Conservation (phyloP, 2,888 invertebrate genomes). For the Caenorhabditis sp. region DNA sequence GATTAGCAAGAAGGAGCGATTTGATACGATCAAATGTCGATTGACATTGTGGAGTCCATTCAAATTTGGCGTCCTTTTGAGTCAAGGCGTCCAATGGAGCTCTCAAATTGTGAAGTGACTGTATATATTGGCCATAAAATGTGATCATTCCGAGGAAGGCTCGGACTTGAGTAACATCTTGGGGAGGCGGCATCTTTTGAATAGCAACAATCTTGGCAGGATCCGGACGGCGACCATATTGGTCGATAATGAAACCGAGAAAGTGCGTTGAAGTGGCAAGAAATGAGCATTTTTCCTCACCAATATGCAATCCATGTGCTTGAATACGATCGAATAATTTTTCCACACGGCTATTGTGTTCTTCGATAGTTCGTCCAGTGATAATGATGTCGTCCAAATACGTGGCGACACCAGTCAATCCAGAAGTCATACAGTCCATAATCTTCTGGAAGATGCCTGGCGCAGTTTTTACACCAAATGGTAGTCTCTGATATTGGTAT, state of each 20-base stretch:
- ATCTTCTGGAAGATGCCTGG: slow-evolving; percentile 49
- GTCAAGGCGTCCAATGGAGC: slow-evolving; percentile 11
- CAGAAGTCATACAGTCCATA: slow-evolving; percentile 44
- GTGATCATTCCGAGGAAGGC: slow-evolving; percentile 29
- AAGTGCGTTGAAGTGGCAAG: slow-evolving; percentile 15
- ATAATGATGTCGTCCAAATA: slow-evolving; percentile 55
- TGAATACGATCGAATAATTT: slow-evolving; percentile 29
- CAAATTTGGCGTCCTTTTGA: slow-evolving; percentile 15
- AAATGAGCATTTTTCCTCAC: slow-evolving; percentile 25
- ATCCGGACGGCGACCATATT: slow-evolving; percentile 18
- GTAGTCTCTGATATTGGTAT: slow-evolving; percentile 45
- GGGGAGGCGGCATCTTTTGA: slow-evolving; percentile 19
- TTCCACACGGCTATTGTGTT: slow-evolving; percentile 29
- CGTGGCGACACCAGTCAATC: slow-evolving; percentile 24
- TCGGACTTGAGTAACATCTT: slow-evolving; percentile 11
- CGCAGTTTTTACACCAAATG: slow-evolving; percentile 54
- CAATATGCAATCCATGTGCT: slow-evolving; percentile 18
- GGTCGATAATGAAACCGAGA: slow-evolving; percentile 29
- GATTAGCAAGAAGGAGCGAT: neutral
- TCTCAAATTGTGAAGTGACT: slow-evolving; percentile 7
- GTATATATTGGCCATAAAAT: slow-evolving; percentile 7
- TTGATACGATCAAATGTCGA: slow-evolving; percentile 19
- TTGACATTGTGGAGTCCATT: slow-evolving; percentile 25
- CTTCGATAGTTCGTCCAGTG: slow-evolving; percentile 15
- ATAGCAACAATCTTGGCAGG: slow-evolving; percentile 27